Base-by-base conservation (phyloP, 2,888 invertebrate genomes). In the Stenodema calcarata region DNA sequence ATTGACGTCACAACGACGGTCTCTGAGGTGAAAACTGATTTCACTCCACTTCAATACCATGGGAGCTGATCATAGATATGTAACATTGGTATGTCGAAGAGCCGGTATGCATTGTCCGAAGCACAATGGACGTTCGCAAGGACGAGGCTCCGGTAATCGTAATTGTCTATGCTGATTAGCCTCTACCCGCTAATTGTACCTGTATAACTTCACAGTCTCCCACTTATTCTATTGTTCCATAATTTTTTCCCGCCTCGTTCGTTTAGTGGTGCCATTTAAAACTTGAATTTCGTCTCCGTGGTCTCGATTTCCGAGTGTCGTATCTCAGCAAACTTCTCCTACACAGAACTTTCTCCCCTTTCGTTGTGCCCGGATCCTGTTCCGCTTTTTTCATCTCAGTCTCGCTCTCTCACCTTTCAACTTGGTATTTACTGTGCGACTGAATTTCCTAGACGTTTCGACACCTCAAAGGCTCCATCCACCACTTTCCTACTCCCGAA, bases 1-100 rank as follows among this genome's bases (percentile, higher is more conserved):
- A 78, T 50, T 80, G 80, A 80, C 80, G 80, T 80, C 80, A 80
- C 44, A 3, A 2, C 42, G 44, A 41, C 35, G 18, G 41, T 23
- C 78, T 78, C 41, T 44, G 23, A 78, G 78, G 78, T 78, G 78
- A 78, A 78, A 78, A 78, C 41, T 78, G 78, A 78, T 78, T 78
- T 78, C 78, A 78, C 78, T 44, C 73, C 18, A 73, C 30, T 73
- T 35, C 30, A n/a, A 28, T n/a, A 47, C 47, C 14, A 12, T 47
- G 47, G 16, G 35, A 12, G 47, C 16, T 12, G 47, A 47, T 47
- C 47, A 7, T 16, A 47, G 47, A 47, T 47, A 47, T 12, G 12
- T 16, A 47, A 47, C 47, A 12, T 47, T 7, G 47, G 47, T 16
- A 47, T 47, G 7, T 35, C 35, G 7, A 47, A 9, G 23, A 73